Percentiles rank a stretch among this genome's conserved stretches.
These are phyloP conservation scores for Malacosoma neustria DNA, from an alignment of 2,888 invertebrate genomes.

Conservation along the genomic window DNA sequence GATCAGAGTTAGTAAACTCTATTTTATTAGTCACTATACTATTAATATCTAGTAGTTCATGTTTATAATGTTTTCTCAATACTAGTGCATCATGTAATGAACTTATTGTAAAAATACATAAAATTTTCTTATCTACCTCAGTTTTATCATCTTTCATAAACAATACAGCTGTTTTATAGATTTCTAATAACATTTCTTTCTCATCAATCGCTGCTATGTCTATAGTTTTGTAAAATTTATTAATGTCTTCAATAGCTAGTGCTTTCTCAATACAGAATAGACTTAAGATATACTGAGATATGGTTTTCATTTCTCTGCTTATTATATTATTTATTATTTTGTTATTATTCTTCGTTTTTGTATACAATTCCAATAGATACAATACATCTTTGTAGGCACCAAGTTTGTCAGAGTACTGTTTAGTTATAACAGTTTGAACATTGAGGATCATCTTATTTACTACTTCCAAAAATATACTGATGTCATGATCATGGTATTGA, in stretches of 20 bases:
- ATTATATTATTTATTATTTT: conserved; percentile 18
- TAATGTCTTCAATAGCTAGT: conserved; percentile 28
- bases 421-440: conserved; percentile 29
- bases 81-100: conserved; percentile 11
- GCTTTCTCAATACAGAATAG: conserved; percentile 30
- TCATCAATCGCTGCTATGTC: conserved; percentile 16
- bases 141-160: conserved; percentile 29
- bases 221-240: conserved; percentile 24
- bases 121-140: conserved; percentile 31
- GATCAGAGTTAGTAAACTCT: conserved; percentile 20
- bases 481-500: conserved; percentile 24
- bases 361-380: conserved; percentile 30
- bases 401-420: conserved; percentile 44
- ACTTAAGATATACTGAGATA: conserved; percentile 32
- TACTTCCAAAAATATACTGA: conserved; percentile 22
- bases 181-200: conserved; percentile 25
- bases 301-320: conserved; percentile 23
- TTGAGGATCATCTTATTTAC: conserved; percentile 29
- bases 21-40: conserved; percentile 5
- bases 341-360: conserved; percentile 19
- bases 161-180: conserved; percentile 33
- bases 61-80: not conserved
- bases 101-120: conserved; percentile 31
- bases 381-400: conserved; percentile 36
- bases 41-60: conserved; percentile 7